A percentile compares a stretch with the other conserved stretches of the same genome.
phyloP scores from a whole-genome alignment of 2,797 vertebrate genomes.

The Epinephelus awoara region DNA sequence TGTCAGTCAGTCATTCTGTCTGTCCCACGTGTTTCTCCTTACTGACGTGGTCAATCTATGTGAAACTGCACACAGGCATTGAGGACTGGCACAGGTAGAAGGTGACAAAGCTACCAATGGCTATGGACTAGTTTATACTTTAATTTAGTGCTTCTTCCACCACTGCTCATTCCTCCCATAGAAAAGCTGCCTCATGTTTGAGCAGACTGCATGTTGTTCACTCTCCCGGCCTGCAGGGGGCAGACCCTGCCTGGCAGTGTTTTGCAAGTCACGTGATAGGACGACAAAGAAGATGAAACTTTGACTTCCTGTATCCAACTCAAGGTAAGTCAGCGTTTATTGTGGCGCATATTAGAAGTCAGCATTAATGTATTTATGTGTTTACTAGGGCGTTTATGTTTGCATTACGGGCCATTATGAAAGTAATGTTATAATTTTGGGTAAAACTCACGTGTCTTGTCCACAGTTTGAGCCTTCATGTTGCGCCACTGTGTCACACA shows the following conservation, averaged over 20 bases:
- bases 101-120: too few species aligned
- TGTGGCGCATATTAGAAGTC: neutral
- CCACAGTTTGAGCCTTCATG: neutral
- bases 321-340: neutral
- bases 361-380: neutral
- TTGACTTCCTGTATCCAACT: neutral
- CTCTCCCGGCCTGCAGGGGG: slow-evolving; percentile 14
- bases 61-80: too few species aligned
- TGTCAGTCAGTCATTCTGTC: too few species aligned
- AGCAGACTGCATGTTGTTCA: neutral
- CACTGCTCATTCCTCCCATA: neutral
- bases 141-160: neutral
- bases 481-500: neutral
- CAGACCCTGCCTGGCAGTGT: neutral
- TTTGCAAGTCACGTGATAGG: rapidly evolving
- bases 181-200: neutral
- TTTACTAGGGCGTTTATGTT: neutral
- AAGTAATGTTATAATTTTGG: neutral
- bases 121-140: too few species aligned
- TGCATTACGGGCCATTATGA: neutral
- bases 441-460: neutral
- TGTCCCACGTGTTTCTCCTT: too few species aligned
- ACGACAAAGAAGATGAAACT: slow-evolving; percentile 6
- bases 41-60: too few species aligned
- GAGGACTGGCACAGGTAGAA: too few species aligned